phyloP scores from a whole-genome alignment of 2,113 vertebrate species.

The Pteronura brasiliensis region DNA sequence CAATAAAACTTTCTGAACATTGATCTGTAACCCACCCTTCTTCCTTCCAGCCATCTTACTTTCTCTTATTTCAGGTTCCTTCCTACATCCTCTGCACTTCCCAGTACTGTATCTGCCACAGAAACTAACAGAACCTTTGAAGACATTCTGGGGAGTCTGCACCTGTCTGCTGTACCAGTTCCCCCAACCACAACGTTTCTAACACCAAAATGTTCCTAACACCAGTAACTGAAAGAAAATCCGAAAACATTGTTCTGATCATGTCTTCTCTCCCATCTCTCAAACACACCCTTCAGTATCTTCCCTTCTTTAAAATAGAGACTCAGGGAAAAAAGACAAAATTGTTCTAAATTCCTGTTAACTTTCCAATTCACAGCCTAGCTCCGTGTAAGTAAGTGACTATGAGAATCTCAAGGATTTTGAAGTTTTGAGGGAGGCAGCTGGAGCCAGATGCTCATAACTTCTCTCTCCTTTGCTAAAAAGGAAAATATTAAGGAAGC shows the following conservation, averaged over 20 bases:
- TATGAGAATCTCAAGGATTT: neutral
- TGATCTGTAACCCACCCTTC: neutral
- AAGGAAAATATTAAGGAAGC: neutral
- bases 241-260: neutral
- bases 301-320: slow-evolving; percentile 23
- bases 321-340: neutral
- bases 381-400: neutral
- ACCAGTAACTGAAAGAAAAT: neutral
- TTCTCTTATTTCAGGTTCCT: neutral
- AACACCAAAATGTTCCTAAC: slow-evolving; percentile 15
- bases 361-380: neutral
- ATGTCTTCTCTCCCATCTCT: neutral
- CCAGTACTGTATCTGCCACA: neutral
- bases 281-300: neutral
- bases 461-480: neutral
- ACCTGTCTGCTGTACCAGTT: neutral
- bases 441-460: slow-evolving; percentile 29
- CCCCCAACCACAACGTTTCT: neutral
- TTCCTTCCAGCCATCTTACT: neutral
- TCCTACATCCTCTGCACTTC: neutral
- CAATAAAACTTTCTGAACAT: neutral
- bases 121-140: neutral
- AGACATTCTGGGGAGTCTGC: neutral
- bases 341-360: neutral
- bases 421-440: neutral